These are phyloP conservation scores for Phlogophora meticulosa DNA, from an alignment of 2,888 invertebrate genomes.

Conservation along the genomic window DNA sequence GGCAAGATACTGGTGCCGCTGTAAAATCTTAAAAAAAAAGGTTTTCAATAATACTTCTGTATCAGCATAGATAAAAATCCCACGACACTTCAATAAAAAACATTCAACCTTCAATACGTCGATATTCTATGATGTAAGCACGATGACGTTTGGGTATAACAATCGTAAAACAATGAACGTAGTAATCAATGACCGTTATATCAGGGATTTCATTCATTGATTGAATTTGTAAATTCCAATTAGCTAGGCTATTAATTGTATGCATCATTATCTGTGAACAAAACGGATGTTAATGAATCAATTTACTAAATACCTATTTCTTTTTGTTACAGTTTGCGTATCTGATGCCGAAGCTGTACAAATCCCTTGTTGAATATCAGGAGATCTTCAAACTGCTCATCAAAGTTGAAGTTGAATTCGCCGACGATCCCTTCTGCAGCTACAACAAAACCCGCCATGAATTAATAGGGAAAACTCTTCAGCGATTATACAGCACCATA, in stretches of 20 bases:
- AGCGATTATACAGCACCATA: conserved; percentile 91
- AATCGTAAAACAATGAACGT: conserved; percentile 48
- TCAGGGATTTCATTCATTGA: conserved; percentile 54
- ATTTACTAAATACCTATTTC: conserved; percentile 59
- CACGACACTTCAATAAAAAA: conserved; percentile 45
- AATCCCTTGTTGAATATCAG: conserved; percentile 82
- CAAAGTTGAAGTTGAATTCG: conserved; percentile 81
- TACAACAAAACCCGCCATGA: conserved; percentile 84
- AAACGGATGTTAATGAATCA: conserved; percentile 39
- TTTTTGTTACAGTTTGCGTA: conserved; percentile 90
- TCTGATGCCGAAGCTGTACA: conserved; percentile 91
- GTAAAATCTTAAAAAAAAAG: not conserved
- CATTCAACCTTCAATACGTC: conserved; percentile 42
- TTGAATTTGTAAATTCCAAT: conserved; percentile 57
- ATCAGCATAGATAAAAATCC: conserved; percentile 45
- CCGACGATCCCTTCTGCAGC: conserved; percentile 84
- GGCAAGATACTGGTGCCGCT: conserved; percentile 12
- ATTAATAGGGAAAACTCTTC: conserved; percentile 81
- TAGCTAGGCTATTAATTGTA: conserved; percentile 32
- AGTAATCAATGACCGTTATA: conserved; percentile 52
- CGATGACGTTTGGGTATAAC: conserved; percentile 57
- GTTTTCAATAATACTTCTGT: conserved; percentile 19
- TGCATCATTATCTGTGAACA: conserved; percentile 23
- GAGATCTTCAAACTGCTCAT: conserved; percentile 82
- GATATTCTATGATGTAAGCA: conserved; percentile 56